Base-by-base conservation (phyloP, 2,113 vertebrate genomes). In the Pelmatolapia mariae region DNA sequence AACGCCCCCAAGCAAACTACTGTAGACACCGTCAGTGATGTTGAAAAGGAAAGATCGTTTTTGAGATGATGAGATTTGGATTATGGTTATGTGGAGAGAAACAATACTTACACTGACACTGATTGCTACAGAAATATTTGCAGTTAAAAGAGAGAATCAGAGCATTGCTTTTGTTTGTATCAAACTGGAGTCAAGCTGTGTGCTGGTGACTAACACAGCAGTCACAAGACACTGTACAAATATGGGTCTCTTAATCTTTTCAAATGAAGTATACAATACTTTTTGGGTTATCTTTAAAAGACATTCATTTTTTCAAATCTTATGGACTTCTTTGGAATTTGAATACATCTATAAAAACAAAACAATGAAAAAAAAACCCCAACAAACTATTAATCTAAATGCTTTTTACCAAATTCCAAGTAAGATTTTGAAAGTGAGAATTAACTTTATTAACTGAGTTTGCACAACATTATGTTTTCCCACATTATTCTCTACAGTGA, bases 121-220 rank as follows among this genome's bases (percentile, higher is more conserved):
- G 87, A 91, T 84, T 90, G 88, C 80, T 78, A 61, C 87, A 80
- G 89, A 90, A 93, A 91, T 90, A 87, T 83, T 78, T 86, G 59
- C 61, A 33, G 31, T 63, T n/a, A 18, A 31, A 68, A 19, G 40
- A 68, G 52, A 29, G 47, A 84, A 88, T 84, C 36, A 68, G 8
- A 88, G 86, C 66, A 36, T 5, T 5, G 8, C 45, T 82, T 86
- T 89, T 88, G 86, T 84, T 79, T 71, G 66, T 26, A 26, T 50
- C 43, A 76, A 82, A 83, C 22, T 83, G 38, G 26, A 53, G 59
- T 88, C 36, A 82, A 66, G 36, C 84, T 84, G 53, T 8, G 10
- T 19, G n/a, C 5, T 54, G 22, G 33, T 84, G 89, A 90, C 76
- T 68, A 80, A 86, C 68, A 61, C 47, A 73, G 26, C 56, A 83